Evolutionary conservation across 2,888 invertebrate genomes (phyloP), one percentile per base, ranked within the genome.

Genomic region (Zaprionus bogoriensis): DNA sequence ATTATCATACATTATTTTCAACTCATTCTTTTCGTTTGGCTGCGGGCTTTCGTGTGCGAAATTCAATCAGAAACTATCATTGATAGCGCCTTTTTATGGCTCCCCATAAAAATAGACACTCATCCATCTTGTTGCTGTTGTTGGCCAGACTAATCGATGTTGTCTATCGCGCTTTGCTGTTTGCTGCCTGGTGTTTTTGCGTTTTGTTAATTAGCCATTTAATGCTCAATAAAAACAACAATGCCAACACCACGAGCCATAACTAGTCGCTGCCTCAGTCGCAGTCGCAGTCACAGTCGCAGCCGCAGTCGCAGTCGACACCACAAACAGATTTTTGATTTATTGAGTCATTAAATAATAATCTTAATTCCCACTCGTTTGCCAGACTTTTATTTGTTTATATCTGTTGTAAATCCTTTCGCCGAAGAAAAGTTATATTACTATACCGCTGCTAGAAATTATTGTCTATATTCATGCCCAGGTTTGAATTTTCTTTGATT

Each of bases 121-220:
- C 54, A 57, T 30, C 38, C 51, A 51, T 45, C 30, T 28, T 52
- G 17, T 14, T 46, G 30, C 20, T 42, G 19, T 39, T 71, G 61
- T 45, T 44, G 41, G 46, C 44, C 38, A 44, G 48, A 57, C 59
- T 74, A 60, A 76, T 79, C 57, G 63, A 51, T 64, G 61, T 59
- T 75, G 61, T 70, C 66, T 54, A 75, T 74, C 65, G 52, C 44
- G 46, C 30, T 51, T 42, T 45, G 57, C 22, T 28, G 4, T 69
- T 41, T 41, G 41, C 6, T 20, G 41, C 22, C 22, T 46, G 60
- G 74, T 66, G 71, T 68, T 71, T 60, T 78, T 81, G 67, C 63
- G 63, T 74, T 82, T 83, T 80, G 87, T 83, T 83, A 79, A 86
- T 83, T 76, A 83, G 73, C 69, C 77, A 79, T 86, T 86, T 73